Base-by-base conservation (phyloP, 2,888 invertebrate genomes). In the Cryptocephalus moraei region DNA sequence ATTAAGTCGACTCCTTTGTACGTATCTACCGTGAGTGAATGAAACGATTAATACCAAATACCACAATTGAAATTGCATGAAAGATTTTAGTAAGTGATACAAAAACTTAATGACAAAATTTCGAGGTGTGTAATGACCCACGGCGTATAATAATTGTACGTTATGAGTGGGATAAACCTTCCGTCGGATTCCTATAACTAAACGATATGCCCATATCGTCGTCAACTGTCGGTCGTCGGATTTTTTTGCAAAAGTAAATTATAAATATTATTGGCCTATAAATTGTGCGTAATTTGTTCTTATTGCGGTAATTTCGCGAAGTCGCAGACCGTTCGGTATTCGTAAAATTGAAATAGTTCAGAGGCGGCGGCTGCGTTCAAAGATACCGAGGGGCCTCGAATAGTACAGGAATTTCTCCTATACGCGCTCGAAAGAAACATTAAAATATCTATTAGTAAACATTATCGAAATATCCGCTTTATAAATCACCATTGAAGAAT, bases 241-340 rank as follows among this genome's bases (percentile, higher is more conserved):
- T 41, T 34, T 45, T 55, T 53, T 53, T 49, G 49, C 49, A 44
- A 45, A 43, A 50, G 54, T 49, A 56, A 64, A 60, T 63, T 65
- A 65, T 64, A 66, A 66, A 67, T 65, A 67, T 66, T 63, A 64
- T 65, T 61, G 62, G 58, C 58, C 62, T 62, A 66, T 66, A 67
- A 67, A 67, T 64, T 62, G 62, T 61, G 50, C 52, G 60, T 66
- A 66, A 67, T 66, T 65, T 62, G 63, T 65, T 63, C 62, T 65
- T 65, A 66, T 66, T 66, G 60, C 60, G 49, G 65, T 61, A 63
- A 64, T 67, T 65, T 64, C 51, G 57, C 56, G 48, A 54, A 59
- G 61, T 59, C 62, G 55, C 49, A 56, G 58, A 58, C 57, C 56
- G 59, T 54, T 56, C 43, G 62, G 66, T 58, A 68, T 67, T 65